A percentile compares a stretch with the other conserved stretches of the same genome.
Conservation (phyloP, 37 sponge, comb jelly and placozoan genomes). For the Amphimedon queenslandica region DNA sequence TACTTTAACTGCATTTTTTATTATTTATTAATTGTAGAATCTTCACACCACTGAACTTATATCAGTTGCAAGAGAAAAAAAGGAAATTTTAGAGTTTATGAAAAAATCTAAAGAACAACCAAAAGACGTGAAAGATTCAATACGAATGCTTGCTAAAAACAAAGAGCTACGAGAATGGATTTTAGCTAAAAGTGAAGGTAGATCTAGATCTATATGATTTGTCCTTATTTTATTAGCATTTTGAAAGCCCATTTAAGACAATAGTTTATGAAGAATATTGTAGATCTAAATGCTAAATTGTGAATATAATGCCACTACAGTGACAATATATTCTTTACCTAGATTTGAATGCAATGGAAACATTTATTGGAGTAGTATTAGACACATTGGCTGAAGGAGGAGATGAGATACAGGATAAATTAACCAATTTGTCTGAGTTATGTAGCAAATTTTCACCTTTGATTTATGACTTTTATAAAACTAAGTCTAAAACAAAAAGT, state of each 20-base stretch:
- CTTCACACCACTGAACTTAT: not conserved
- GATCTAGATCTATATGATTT: not conserved
- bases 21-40: too few relatives aligned
- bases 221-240: not conserved
- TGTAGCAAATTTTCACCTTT: not conserved
- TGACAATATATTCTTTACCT: not conserved
- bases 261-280: too few relatives aligned
- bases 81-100: not conserved
- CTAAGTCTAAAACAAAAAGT: not conserved
- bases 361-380: not conserved
- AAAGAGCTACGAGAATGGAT: not conserved
- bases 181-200: not conserved
- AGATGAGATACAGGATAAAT: not conserved
- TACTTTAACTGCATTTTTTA: too few relatives aligned
- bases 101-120: not conserved
- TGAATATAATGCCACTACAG: slow-evolving; percentile 2
- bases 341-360: not conserved
- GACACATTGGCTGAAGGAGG: not conserved
- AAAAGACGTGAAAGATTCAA: not conserved
- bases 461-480: not conserved
- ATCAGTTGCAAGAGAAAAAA: not conserved
- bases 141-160: not conserved
- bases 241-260: too few relatives aligned
- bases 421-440: not conserved
- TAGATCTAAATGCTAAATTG: not conserved